Base-by-base conservation (phyloP, 2,888 invertebrate genomes). In the Mimachlamys varia region DNA sequence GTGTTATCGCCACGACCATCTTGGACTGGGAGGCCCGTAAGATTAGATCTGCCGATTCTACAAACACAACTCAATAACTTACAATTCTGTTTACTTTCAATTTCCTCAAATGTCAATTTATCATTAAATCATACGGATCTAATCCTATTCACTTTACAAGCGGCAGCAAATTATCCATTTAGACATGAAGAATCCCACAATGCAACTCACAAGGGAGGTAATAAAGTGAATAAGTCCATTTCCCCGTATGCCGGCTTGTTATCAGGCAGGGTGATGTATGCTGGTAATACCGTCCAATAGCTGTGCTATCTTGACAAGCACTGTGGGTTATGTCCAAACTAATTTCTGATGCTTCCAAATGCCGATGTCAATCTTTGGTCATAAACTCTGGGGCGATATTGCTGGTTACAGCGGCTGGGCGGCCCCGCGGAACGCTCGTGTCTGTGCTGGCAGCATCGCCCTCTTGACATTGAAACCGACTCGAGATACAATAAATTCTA, bases 251-350 rank as follows among this genome's bases (percentile, higher is more conserved):
- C 88, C 49, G 53, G n/a, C 53, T 50, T 88, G 53, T 88, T 88
- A 88, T 88, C 88, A 53, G 49, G 49, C 44, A 49, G 49, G 15
- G 88, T 88, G 88, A 88, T 88, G 53, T 88, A 88, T 88, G 88
- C 50, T 53, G 88, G 53, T 88, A 88, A 88, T 88, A 88, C 50
- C 49, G 49, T 88, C 88, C 88, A 88, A 88, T 88, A 88, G 49
- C 53, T 53, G 49, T 88, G 88, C 53, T 50, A 88, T 88, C 88
- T 88, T 88, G 88, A 88, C 88, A 88, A 53, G 50, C 88, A 53
- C 88, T 53, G 88, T 88, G 88, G 88, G 88, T 88, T 50, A 88
- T 88, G 88, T 88, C 88, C 88, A 88, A 88, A 88, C 88, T 88
- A 88, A 88, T 88, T 88, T 88, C 88, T 88, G 49, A 88, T 88